Conservation (phyloP, 2,797 vertebrate genomes). For the Ctenopoma multispine region DNA sequence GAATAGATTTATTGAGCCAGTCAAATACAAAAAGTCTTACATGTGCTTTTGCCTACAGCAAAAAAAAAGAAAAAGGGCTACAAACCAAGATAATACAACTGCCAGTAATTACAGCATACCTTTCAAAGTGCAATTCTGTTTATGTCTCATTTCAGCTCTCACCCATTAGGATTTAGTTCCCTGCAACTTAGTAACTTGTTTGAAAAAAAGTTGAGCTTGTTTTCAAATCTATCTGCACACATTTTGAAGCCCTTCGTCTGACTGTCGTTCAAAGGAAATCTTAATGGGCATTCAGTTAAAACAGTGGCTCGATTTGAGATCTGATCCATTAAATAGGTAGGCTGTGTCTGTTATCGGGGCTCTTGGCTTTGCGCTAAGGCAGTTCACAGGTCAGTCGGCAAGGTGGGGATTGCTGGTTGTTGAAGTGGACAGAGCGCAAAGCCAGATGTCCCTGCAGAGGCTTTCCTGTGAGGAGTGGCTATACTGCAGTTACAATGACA, state of each 20-base stretch:
- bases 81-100: constrained; percentile 83
- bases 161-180: constrained; percentile 64
- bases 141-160: constrained; percentile 70
- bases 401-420: constrained; percentile 43
- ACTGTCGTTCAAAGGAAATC: constrained; percentile 29
- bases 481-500: constrained; percentile 34
- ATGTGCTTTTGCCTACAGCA: constrained; percentile 85
- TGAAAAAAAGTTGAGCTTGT: constrained; percentile 55
- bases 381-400: constrained; percentile 44
- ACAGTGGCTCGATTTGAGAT: constrained; percentile 43
- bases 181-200: constrained; percentile 53
- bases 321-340: too few relatives aligned
- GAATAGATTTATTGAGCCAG: constrained; percentile 89
- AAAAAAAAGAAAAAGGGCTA: constrained; percentile 68
- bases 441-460: constrained; percentile 45
- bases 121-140: constrained; percentile 80
- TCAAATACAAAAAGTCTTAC: constrained; percentile 89
- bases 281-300: constrained; percentile 29
- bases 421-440: constrained; percentile 38
- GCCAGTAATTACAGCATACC: constrained; percentile 80
- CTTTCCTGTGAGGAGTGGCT: constrained; percentile 30
- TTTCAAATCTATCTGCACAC: constrained; percentile 43
- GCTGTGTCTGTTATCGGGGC: constrained; percentile 12
- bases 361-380: constrained; percentile 41
- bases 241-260: constrained; percentile 67